Evolutionary conservation across 2,888 invertebrate genomes (phyloP).

Genomic region (Lithophane leautieri): DNA sequence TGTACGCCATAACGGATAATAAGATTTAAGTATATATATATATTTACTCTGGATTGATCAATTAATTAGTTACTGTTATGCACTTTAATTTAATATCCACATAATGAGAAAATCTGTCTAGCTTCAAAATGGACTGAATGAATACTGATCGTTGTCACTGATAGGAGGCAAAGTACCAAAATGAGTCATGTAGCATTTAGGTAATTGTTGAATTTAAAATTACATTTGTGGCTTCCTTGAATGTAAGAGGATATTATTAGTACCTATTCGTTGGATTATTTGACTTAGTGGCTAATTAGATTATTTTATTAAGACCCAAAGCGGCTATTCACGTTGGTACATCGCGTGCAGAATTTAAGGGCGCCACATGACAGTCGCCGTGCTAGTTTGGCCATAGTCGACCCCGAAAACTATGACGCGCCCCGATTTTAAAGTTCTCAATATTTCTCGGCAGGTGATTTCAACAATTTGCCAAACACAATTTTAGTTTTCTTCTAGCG

Average conservation of each 20-base stretch:
- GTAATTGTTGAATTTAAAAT: constrained; percentile 55
- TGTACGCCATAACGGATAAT: constrained; percentile 8
- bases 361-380: constrained; percentile 53
- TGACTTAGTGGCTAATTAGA: constrained; percentile 42
- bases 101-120: constrained; percentile 39
- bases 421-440: constrained; percentile 27
- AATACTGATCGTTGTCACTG: constrained; percentile 32
- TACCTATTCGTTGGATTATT: constrained; percentile 22
- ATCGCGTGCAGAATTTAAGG: constrained; percentile 57
- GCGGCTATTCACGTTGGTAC: constrained; percentile 30
- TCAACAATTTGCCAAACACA: not conserved
- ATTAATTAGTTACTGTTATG: constrained; percentile 27
- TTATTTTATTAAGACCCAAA: constrained; percentile 51
- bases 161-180: constrained; percentile 35
- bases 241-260: constrained; percentile 25
- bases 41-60: constrained; percentile 13
- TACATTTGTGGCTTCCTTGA: constrained; percentile 34
- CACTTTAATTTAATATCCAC: constrained; percentile 17
- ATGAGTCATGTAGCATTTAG: constrained; percentile 47
- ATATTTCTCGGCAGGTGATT: not conserved
- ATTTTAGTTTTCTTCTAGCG: not conserved
- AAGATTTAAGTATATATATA: constrained; percentile 10
- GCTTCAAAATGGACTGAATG: constrained; percentile 23
- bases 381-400: constrained; percentile 41
- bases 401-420: constrained; percentile 47